Evolutionary conservation across 2,888 invertebrate genomes (phyloP).

Genomic region (Polymixis flavicincta): DNA sequence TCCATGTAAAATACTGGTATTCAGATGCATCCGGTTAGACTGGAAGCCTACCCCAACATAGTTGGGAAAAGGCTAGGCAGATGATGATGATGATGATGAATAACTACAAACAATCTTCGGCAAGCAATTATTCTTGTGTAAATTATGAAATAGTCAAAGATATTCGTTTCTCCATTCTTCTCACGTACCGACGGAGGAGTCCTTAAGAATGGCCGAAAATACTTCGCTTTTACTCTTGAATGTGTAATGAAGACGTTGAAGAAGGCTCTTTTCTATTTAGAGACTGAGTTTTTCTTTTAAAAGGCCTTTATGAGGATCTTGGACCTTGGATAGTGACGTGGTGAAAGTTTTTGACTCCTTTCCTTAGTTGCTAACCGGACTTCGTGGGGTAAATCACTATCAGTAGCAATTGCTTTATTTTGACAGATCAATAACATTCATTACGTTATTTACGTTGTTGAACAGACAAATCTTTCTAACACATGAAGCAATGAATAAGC

Average conservation of each 20-base stretch:
- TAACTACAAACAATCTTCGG: conserved; percentile 9
- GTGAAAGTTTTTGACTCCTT: not conserved
- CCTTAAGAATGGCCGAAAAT: conserved; percentile 32
- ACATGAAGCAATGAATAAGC: too few species aligned
- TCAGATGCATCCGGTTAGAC: too few species aligned
- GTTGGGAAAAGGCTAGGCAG: too few species aligned
- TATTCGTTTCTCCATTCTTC: conserved; percentile 16
- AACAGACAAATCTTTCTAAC: too few species aligned
- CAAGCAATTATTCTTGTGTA: conserved; percentile 21
- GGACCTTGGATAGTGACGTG: not conserved
- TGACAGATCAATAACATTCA: too few species aligned
- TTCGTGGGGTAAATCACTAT: too few species aligned
- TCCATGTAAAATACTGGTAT: too few species aligned
- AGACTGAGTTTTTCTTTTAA: conserved; percentile 13
- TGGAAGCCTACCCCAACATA: too few species aligned
- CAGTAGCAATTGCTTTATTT: too few species aligned
- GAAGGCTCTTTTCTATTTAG: not conserved
- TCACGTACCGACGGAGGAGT: conserved; percentile 35
- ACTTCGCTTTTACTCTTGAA: conserved; percentile 51
- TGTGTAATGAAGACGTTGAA: conserved; percentile 45
- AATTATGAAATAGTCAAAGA: conserved; percentile 25
- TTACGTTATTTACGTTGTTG: too few species aligned
- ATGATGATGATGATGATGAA: too few species aligned
- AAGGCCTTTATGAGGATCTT: not conserved
- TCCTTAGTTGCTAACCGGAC: not conserved